Evolutionary conservation across 2,113 vertebrate genomes (phyloP), one percentile per base, ranked within the genome.

Genomic region (Tautogolabrus adspersus): DNA sequence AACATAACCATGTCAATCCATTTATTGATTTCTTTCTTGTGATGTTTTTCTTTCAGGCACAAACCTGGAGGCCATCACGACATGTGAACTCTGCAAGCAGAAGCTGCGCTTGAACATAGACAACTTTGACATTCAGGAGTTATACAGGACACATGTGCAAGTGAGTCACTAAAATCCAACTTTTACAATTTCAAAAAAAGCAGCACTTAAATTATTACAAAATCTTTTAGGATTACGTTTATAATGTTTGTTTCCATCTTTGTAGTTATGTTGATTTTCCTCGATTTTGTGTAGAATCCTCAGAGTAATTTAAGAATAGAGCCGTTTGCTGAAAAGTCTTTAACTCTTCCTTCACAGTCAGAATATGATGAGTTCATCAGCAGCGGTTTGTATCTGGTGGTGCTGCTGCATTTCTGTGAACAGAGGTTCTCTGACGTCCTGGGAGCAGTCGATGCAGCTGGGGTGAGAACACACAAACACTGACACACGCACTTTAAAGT

Each of bases 321-420:
- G 10, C n/a, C 1, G 22, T 47, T 23, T 55, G 18, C 61, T 77
- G n/a, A 73, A 8, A 26, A 2, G 2, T 51, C 3, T 40, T 52
- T 19, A 13, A 58, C 19, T 22, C 2, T 64, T 51, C 3, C 64
- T 58, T 38, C 22, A 15, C 94, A 99, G 97, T 97, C 97, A 12
- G 96, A 98, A 86, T 98, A 97, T 76, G 97, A 99, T 74, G 96
- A 98, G 92, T 98, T 99, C 89, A 97, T 99, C 95, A 98, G 97
- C 94, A 98, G 97, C 71, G 97, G 98, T 37, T 96, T 99, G 69
- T 98, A 98, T 91, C 95, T 99, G 90, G 98, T 99, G 92, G 97
- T 99, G 61, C 95, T 99, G 88, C 86, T 99, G 76, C 97, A 98
- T 87, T 96, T 99, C 85, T 98, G 96, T 6, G 97, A 99, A 85